Conservation (phyloP, 2,797 vertebrate species). For the Salmo trutta region DNA sequence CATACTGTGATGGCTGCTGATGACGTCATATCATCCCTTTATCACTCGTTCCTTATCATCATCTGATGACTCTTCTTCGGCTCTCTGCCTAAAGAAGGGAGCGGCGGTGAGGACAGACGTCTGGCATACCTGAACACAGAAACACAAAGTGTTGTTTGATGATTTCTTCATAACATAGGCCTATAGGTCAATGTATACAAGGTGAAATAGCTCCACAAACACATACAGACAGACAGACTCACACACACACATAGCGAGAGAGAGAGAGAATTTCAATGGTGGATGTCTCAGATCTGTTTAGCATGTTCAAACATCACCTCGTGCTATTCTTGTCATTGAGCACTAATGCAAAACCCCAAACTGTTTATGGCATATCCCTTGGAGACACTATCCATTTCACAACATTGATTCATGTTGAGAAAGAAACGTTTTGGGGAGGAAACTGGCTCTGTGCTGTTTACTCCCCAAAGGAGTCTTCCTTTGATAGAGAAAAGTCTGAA, state of each 20-base stretch:
- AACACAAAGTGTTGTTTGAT: background rate
- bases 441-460: background rate
- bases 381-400: conserved; percentile 4
- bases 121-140: background rate
- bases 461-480: background rate
- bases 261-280: background rate
- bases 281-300: background rate
- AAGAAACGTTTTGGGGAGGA: conserved; percentile 1
- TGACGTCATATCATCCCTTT: background rate
- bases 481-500: background rate
- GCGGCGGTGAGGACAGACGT: background rate
- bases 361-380: background rate
- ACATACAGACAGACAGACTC: background rate
- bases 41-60: background rate
- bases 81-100: background rate
- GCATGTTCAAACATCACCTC: conserved; percentile 21
- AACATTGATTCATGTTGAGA: conserved; percentile 5
- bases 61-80: background rate
- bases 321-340: background rate
- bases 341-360: conserved; percentile 12
- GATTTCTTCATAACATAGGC: background rate
- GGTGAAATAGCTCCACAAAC: background rate
- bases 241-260: background rate
- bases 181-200: background rate
- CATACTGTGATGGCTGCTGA: background rate